Evolutionary conservation across 2,888 invertebrate species (phyloP).

Genomic region (Conops quadrifasciatus): DNA sequence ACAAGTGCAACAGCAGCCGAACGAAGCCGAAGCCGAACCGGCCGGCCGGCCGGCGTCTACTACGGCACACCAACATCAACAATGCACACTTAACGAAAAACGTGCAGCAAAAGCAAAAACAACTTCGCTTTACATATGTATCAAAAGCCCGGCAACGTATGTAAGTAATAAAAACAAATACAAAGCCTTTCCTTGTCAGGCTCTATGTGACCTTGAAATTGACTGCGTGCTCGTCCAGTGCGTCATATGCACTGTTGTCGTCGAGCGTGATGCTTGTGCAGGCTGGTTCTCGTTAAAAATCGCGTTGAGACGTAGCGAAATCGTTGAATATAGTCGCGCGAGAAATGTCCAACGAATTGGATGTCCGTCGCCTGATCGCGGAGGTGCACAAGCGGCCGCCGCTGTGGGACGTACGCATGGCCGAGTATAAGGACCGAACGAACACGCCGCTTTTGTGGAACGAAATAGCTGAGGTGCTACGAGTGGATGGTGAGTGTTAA

Average conservation of each 20-base stretch:
- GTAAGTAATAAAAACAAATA: not conserved
- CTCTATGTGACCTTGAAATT: not conserved
- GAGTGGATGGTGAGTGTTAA: conserved; percentile 50
- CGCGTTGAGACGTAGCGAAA: conserved; percentile 35
- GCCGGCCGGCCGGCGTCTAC: not conserved
- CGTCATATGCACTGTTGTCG: not conserved
- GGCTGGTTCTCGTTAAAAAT: conserved; percentile 29
- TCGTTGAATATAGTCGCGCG: conserved; percentile 50
- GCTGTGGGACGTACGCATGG: conserved; percentile 54
- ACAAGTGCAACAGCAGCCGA: not conserved
- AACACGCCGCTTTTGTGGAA: conserved; percentile 51
- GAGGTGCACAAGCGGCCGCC: conserved; percentile 53
- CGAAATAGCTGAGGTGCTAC: conserved; percentile 48
- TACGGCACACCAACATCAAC: conserved; percentile 1
- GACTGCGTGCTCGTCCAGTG: conserved; percentile 13
- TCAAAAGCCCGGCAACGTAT: not conserved
- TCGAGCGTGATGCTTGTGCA: not conserved
- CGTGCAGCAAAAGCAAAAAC: not conserved
- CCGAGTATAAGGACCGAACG: conserved; percentile 51
- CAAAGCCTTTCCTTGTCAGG: not conserved
- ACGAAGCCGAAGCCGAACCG: not conserved
- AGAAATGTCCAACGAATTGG: conserved; percentile 55
- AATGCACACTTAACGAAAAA: not conserved
- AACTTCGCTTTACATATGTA: not conserved
- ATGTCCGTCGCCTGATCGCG: conserved; percentile 54